Percentiles rank a stretch among this genome's conserved stretches.
phyloP scores from a whole-genome alignment of 2,888 invertebrate species.

The Galeopsomyia nigrocyanea region DNA sequence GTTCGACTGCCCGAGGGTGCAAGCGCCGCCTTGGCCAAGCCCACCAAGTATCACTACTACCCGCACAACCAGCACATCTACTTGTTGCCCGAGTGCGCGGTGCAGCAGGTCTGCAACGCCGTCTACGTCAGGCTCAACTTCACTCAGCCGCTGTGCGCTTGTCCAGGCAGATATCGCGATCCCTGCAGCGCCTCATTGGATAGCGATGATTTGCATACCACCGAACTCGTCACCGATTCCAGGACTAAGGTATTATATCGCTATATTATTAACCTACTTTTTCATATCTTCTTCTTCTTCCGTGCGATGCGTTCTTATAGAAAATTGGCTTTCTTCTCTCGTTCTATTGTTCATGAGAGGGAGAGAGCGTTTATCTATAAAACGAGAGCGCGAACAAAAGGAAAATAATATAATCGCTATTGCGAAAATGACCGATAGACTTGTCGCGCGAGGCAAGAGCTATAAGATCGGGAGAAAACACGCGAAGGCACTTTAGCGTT shows the following conservation, averaged over 20 bases:
- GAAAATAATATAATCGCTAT: too few relatives aligned
- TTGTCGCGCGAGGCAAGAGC: too few relatives aligned
- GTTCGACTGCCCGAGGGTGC: slow-evolving; percentile 71
- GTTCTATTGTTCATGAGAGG: too few relatives aligned
- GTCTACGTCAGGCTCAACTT: slow-evolving; percentile 93
- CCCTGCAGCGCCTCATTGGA: slow-evolving; percentile 92
- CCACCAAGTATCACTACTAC: slow-evolving; percentile 94
- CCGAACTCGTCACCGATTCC: slow-evolving; percentile 88
- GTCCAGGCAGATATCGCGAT: slow-evolving; percentile 88
- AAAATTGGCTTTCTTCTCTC: background rate
- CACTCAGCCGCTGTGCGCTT: slow-evolving; percentile 93
- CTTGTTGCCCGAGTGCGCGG: slow-evolving; percentile 92
- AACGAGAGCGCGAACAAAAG: too few relatives aligned
- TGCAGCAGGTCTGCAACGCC: slow-evolving; percentile 95
- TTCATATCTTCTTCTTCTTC: background rate
- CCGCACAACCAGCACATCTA: slow-evolving; percentile 95
- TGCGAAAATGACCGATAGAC: too few relatives aligned
- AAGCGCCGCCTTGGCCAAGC: slow-evolving; percentile 77
- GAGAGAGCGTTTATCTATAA: too few relatives aligned
- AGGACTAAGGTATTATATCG: slow-evolving; percentile 79
- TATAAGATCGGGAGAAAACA: too few relatives aligned
- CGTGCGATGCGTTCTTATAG: too few relatives aligned
- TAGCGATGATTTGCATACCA: slow-evolving; percentile 92
- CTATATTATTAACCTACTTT: too few relatives aligned
- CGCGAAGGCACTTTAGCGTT: background rate